These are phyloP conservation scores for Charaxes varanes DNA, from an alignment of 1,140 invertebrate genomes.

Conservation along the genomic window DNA sequence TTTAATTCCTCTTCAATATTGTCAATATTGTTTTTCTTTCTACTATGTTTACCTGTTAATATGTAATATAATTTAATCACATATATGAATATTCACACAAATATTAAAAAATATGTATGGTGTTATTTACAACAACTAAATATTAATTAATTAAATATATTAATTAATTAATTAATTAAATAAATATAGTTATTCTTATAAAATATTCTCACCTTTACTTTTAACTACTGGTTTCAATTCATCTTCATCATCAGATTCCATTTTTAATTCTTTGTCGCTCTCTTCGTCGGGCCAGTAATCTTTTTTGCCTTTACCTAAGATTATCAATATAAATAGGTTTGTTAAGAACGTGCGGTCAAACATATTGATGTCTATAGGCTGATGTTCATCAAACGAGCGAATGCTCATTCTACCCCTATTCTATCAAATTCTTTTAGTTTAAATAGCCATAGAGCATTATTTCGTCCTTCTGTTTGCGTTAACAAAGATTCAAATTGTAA, in stretches of 20 bases:
- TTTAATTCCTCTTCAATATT: constrained; percentile 59
- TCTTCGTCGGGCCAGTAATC: constrained; percentile 72
- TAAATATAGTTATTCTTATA: not conserved
- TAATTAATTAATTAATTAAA: constrained; percentile 3
- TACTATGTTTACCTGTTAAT: constrained; percentile 53
- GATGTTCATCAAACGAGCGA: no score
- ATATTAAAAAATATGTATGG: not conserved
- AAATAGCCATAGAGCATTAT: no score
- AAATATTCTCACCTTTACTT: constrained; percentile 50
- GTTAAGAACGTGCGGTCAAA: no score
- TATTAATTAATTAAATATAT: no score
- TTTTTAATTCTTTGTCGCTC: constrained; percentile 62
- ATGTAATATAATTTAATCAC: constrained; percentile 17
- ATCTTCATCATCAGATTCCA: constrained; percentile 59
- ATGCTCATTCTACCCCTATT: no score
- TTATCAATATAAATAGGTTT: no score
- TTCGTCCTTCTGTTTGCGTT: no score
- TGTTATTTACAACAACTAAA: not conserved
- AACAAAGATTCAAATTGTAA: no score
- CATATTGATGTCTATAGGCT: no score
- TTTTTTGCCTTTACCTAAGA: constrained; percentile 65
- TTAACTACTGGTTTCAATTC: constrained; percentile 46
- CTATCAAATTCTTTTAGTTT: no score
- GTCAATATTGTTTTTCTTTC: constrained; percentile 61
- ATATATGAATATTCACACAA: not conserved